phyloP scores from a whole-genome alignment of 2,888 invertebrate genomes.

The Cephus runcator region DNA sequence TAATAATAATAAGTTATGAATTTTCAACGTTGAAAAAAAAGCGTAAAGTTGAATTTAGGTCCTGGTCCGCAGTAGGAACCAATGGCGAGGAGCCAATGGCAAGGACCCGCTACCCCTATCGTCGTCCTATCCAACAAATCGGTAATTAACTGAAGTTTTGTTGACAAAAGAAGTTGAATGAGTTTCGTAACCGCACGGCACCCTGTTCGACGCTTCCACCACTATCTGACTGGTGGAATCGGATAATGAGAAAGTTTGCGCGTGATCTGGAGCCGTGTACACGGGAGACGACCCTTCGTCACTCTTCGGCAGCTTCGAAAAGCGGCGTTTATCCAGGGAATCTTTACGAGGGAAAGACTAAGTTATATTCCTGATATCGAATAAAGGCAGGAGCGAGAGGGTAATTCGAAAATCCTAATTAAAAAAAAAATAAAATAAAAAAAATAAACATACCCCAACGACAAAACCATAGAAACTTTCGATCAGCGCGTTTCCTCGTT shows the following conservation, averaged over 20 bases:
- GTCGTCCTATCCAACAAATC: slow-evolving; percentile 10
- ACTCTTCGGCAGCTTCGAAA: neutral
- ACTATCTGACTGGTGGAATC: slow-evolving; percentile 20
- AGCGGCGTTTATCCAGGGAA: neutral
- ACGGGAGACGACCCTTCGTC: neutral
- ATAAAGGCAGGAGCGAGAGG: neutral
- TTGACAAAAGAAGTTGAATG: slow-evolving; percentile 26
- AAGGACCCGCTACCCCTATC: slow-evolving; percentile 12
- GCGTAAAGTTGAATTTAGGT: neutral
- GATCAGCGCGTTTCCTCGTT: neutral
- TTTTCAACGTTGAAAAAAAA: neutral
- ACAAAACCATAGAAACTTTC: neutral
- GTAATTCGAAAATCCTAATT: neutral
- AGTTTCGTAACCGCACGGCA: slow-evolving; percentile 5
- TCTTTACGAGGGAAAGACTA: neutral
- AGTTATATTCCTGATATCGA: neutral
- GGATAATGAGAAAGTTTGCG: slow-evolving; percentile 24
- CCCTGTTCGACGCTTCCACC: slow-evolving; percentile 15
- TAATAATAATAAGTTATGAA: neutral
- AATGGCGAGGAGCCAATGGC: neutral
- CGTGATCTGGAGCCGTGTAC: neutral
- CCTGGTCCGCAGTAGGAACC: neutral
- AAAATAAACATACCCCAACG: neutral
- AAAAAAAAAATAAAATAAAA: neutral
- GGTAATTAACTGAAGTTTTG: slow-evolving; percentile 21